Conservation (phyloP, 2,888 invertebrate genomes). For the Gnatocerus cornutus region DNA sequence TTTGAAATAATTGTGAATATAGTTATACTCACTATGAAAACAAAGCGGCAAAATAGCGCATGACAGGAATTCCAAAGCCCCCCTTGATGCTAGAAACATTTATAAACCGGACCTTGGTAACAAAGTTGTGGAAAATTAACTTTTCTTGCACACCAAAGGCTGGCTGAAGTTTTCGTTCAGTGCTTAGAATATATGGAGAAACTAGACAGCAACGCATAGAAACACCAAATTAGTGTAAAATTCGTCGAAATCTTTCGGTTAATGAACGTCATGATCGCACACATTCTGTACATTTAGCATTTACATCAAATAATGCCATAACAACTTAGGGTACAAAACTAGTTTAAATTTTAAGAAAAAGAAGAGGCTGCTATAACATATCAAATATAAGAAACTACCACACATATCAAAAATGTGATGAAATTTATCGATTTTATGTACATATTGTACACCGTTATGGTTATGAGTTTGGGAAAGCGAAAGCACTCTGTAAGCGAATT, state of each 20-base stretch:
- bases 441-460: slow-evolving; percentile 24
- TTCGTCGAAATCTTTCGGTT: background rate
- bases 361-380: slow-evolving; percentile 58
- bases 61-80: no score
- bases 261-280: background rate
- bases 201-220: background rate
- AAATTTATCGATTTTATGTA: slow-evolving; percentile 42
- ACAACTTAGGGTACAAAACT: slow-evolving; percentile 40
- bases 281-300: slow-evolving; percentile 23
- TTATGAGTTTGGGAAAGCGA: slow-evolving; percentile 24
- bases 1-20: no score
- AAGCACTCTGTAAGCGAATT: slow-evolving; percentile 10
- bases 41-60: no score
- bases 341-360: slow-evolving; percentile 38
- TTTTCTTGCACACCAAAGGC: no score
- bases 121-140: no score
- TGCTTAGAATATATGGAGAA: no score
- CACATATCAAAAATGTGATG: slow-evolving; percentile 63
- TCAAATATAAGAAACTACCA: slow-evolving; percentile 57
- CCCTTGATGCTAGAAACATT: no score
- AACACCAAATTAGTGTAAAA: slow-evolving; percentile 4
- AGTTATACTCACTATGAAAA: no score
- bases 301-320: slow-evolving; percentile 18
- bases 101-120: no score
- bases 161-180: no score